These are phyloP conservation scores for Pedetes capensis DNA, from an alignment of 2,113 vertebrate genomes.

Conservation along the genomic window DNA sequence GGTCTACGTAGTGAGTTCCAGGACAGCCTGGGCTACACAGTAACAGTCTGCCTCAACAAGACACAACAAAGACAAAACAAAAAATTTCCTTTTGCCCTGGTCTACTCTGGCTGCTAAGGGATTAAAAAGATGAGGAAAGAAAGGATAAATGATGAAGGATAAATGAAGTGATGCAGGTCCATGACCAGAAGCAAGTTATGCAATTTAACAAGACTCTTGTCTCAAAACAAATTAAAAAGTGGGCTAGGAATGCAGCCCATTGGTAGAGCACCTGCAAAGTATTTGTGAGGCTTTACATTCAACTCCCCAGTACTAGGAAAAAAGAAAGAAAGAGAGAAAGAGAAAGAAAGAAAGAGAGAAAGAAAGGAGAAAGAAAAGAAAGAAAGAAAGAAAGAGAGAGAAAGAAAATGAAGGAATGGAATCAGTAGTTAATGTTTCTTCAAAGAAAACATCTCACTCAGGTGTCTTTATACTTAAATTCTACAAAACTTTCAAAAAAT, in stretches of 20 bases:
- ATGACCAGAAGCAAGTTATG: too few species aligned
- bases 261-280: too few species aligned
- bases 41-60: too few species aligned
- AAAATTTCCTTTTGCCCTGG: neutral
- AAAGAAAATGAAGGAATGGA: neutral
- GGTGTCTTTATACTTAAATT: neutral
- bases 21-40: too few species aligned
- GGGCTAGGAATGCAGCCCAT: too few species aligned
- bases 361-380: neutral
- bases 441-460: neutral
- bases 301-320: too few species aligned
- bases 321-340: neutral
- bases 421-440: neutral
- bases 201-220: too few species aligned
- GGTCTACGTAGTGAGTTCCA: too few species aligned
- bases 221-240: too few species aligned
- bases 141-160: too few species aligned
- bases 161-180: neutral
- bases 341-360: neutral
- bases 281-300: too few species aligned
- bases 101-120: neutral
- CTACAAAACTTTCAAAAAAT: neutral
- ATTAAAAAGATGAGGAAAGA: neutral
- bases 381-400: neutral
- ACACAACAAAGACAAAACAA: too few species aligned